These are phyloP conservation scores for Pseudochirops cupreus DNA, from an alignment of 2,797 vertebrate genomes.

Conservation along the genomic window DNA sequence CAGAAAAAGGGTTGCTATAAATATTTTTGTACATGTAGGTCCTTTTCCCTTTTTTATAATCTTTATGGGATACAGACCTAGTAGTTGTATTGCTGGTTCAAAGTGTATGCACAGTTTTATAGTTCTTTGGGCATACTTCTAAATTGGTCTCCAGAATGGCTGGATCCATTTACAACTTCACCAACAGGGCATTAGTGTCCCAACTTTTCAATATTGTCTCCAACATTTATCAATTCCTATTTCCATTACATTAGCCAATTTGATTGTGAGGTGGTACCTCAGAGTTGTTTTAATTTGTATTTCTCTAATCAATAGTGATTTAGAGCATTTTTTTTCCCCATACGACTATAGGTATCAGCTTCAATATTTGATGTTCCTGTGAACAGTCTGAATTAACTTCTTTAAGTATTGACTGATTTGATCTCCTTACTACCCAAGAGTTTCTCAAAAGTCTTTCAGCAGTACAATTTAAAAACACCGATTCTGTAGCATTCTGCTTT, in stretches of 20 bases:
- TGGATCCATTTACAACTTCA: background rate
- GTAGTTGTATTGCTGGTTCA: background rate
- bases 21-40: background rate
- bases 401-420: background rate
- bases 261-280: background rate
- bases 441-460: background rate
- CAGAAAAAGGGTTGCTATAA: background rate
- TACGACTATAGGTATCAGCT: background rate
- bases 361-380: background rate
- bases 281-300: background rate
- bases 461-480: background rate
- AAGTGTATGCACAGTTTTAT: background rate
- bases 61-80: background rate
- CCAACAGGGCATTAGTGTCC: background rate
- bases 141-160: background rate
- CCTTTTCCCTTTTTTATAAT: background rate
- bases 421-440: background rate
- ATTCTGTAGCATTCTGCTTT: background rate
- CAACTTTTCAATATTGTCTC: background rate
- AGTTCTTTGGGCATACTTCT: background rate
- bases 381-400: background rate
- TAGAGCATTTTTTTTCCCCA: background rate
- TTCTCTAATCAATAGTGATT: background rate
- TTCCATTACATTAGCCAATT: background rate
- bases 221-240: background rate